These are phyloP conservation scores for Drosophila lini DNA, from an alignment of 1,140 invertebrate genomes.

Conservation along the genomic window DNA sequence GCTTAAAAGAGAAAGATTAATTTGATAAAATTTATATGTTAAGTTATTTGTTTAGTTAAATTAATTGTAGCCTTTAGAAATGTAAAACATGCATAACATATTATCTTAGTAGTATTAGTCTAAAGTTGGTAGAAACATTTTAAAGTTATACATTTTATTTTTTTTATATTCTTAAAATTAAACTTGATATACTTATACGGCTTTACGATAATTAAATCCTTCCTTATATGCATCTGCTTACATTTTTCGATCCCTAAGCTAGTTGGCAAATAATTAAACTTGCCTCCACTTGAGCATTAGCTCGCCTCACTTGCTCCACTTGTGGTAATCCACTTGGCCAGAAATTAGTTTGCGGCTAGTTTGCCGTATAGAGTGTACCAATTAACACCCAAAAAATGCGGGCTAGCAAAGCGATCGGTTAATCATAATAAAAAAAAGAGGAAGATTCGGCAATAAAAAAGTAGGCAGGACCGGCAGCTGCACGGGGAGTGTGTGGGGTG, in stretches of 20 bases:
- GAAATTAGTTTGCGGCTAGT: slow-evolving; percentile 44
- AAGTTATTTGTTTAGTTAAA: background rate
- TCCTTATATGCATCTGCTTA: background rate
- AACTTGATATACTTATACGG: no score
- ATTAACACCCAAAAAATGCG: slow-evolving; percentile 46
- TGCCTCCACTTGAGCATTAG: slow-evolving; percentile 18
- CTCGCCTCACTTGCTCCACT: slow-evolving; percentile 33
- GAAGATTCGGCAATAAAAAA: slow-evolving; percentile 41
- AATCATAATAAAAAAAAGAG: slow-evolving; percentile 39
- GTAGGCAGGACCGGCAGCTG: slow-evolving; percentile 51
- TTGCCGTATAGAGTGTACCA: slow-evolving; percentile 31
- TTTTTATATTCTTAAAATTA: no score
- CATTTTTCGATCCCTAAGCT: background rate
- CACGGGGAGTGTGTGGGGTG: slow-evolving; percentile 22
- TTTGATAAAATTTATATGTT: background rate
- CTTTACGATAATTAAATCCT: background rate
- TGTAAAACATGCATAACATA: background rate
- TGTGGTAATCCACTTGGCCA: slow-evolving; percentile 32
- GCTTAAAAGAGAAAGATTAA: background rate
- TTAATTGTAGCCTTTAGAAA: background rate
- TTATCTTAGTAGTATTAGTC: background rate
- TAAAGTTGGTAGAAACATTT: no score
- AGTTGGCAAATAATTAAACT: background rate
- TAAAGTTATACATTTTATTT: no score
- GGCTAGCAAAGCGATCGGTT: slow-evolving; percentile 16